Percentiles rank a stretch among this genome's conserved stretches.
Conservation (phyloP, 2,797 vertebrate genomes). For the Chelon auratus region DNA sequence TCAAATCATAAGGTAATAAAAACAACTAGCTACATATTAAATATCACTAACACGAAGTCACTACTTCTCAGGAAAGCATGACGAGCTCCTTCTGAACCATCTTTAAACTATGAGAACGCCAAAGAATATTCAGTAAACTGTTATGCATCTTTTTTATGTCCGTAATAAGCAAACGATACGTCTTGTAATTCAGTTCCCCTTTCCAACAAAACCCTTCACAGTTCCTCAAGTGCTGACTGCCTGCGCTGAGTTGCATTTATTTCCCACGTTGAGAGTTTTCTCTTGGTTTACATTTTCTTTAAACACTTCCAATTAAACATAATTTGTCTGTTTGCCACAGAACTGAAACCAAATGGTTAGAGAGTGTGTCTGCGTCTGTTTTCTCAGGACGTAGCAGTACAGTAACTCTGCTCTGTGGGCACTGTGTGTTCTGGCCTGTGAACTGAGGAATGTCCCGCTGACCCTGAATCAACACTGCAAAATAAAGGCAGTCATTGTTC, state of each 20-base stretch:
- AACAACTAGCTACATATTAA: not conserved
- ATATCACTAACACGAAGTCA: not conserved
- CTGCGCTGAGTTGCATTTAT: constrained; percentile 37
- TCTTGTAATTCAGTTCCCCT: constrained; percentile 28
- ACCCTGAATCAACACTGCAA: constrained; percentile 73
- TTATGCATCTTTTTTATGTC: constrained; percentile 15
- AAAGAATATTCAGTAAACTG: constrained; percentile 9
- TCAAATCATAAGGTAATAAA: not conserved
- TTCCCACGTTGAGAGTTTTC: constrained; percentile 43
- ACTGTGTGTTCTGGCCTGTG: constrained; percentile 62
- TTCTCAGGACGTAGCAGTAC: constrained; percentile 61
- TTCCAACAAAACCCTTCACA: constrained; percentile 21
- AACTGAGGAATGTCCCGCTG: constrained; percentile 77
- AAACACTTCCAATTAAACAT: constrained; percentile 44
- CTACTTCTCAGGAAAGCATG: not conserved
- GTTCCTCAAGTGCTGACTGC: constrained; percentile 43
- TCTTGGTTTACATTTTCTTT: constrained; percentile 49
- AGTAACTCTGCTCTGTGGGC: constrained; percentile 55
- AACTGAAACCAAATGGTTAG: constrained; percentile 30
- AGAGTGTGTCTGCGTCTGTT: constrained; percentile 36
- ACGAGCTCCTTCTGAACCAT: not conserved
- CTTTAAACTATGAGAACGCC: constrained; percentile 11
- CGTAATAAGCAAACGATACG: constrained; percentile 21
- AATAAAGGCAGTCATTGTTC: constrained; percentile 81
- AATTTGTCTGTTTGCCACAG: constrained; percentile 35